A percentile compares a stretch with the other conserved stretches of the same genome.
Evolutionary conservation across 2,888 invertebrate genomes (phyloP).

Genomic region (Drosophila formosana): DNA sequence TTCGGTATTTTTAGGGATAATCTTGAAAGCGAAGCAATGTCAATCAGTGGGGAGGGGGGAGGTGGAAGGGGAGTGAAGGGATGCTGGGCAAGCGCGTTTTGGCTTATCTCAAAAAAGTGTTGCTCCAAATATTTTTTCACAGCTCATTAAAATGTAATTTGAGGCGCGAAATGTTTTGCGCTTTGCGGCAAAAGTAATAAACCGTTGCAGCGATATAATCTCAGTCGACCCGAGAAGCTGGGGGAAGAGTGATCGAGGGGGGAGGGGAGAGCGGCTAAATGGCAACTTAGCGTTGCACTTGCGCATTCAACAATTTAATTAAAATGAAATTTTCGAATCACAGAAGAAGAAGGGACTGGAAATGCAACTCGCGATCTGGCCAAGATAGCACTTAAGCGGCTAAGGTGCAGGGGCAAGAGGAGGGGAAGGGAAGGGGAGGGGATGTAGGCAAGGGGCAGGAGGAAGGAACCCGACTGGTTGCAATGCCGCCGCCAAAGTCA

Average conservation of each 20-base stretch:
- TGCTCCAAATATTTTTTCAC: conserved; percentile 78
- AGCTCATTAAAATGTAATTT: conserved; percentile 81
- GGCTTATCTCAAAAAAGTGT: conserved; percentile 42
- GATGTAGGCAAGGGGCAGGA: not conserved
- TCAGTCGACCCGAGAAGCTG: not conserved
- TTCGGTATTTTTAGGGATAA: not conserved
- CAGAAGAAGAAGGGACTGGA: conserved; percentile 52
- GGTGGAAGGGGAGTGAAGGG: not conserved
- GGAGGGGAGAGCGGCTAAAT: conserved; percentile 45
- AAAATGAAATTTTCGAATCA: conserved; percentile 80
- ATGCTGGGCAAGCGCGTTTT: conserved; percentile 17
- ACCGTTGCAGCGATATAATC: conserved; percentile 76
- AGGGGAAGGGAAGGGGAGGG: not conserved
- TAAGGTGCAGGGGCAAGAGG: not conserved
- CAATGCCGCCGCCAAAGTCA: conserved; percentile 58
- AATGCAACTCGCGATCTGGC: conserved; percentile 49
- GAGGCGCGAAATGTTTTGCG: conserved; percentile 70
- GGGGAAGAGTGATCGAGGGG: not conserved
- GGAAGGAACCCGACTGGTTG: conserved; percentile 17
- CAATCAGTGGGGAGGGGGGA: no score
- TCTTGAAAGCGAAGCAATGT: not conserved
- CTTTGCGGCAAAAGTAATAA: conserved; percentile 58
- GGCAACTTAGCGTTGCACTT: conserved; percentile 66
- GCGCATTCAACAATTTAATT: conserved; percentile 80
- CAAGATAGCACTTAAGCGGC: conserved; percentile 12